phyloP scores from a whole-genome alignment of 2,888 invertebrate species.

The Biston betularia region DNA sequence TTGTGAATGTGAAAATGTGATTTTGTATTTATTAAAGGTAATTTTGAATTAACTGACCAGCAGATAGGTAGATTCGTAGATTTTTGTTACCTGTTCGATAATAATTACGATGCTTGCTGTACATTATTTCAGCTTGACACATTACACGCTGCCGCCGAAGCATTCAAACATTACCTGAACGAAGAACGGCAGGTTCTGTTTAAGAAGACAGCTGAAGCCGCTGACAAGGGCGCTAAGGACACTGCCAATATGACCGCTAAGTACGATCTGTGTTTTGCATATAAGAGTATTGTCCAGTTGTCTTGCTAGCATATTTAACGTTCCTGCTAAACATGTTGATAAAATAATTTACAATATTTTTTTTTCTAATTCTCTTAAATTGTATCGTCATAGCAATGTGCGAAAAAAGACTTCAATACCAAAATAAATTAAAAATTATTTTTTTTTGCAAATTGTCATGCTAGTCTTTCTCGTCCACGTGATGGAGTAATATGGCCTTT shows the following conservation, averaged over 20 bases:
- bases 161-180: conserved; percentile 64
- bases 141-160: conserved; percentile 75
- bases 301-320: background rate
- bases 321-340: background rate
- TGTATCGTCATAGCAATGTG: too few relatives aligned
- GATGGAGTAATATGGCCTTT: too few relatives aligned
- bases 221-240: conserved; percentile 75
- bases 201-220: conserved; percentile 66
- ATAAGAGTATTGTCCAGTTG: background rate
- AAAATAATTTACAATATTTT: too few relatives aligned
- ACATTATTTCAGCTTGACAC: conserved; percentile 82
- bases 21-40: too few relatives aligned
- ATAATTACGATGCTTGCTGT: background rate
- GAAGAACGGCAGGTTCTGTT: conserved; percentile 61
- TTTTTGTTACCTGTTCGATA: background rate
- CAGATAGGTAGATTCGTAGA: too few relatives aligned
- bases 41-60: too few relatives aligned
- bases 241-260: conserved; percentile 85
- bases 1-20: too few relatives aligned
- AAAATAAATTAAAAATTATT: too few relatives aligned
- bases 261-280: conserved; percentile 57
- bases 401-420: too few relatives aligned
- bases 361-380: too few relatives aligned
- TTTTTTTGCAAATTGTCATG: too few relatives aligned
- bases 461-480: too few relatives aligned